Evolutionary conservation across 2,888 invertebrate species (phyloP).

Genomic region (Nycteola revayana): DNA sequence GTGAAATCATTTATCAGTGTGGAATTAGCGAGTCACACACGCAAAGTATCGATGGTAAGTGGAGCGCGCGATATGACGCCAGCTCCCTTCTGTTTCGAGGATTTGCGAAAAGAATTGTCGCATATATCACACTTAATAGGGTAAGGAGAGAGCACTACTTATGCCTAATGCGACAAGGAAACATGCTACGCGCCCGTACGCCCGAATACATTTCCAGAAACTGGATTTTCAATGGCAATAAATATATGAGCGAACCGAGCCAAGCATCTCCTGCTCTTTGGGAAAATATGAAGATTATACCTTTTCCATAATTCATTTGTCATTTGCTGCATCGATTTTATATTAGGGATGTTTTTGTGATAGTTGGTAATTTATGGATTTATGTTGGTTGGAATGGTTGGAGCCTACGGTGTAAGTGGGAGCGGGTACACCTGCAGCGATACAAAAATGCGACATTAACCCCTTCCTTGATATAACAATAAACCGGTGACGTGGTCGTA

Average conservation of each 20-base stretch:
- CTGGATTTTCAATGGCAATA: slow-evolving; percentile 73
- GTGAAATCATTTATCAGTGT: slow-evolving; percentile 68
- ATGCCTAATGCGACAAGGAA: slow-evolving; percentile 81
- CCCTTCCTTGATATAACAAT: slow-evolving; percentile 68
- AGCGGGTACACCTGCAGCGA: slow-evolving; percentile 41
- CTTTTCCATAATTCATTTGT: slow-evolving; percentile 39
- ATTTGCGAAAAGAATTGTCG: slow-evolving; percentile 78
- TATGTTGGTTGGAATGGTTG: slow-evolving; percentile 11
- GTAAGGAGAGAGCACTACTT: slow-evolving; percentile 80
- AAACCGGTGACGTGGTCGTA: slow-evolving; percentile 65
- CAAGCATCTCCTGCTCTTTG: slow-evolving; percentile 35
- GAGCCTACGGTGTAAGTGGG: slow-evolving; percentile 16
- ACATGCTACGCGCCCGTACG: slow-evolving; percentile 69
- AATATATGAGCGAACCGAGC: slow-evolving; percentile 56
- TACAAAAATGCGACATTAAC: slow-evolving; percentile 66
- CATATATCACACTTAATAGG: slow-evolving; percentile 81
- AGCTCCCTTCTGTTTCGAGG: slow-evolving; percentile 71
- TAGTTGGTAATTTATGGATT: slow-evolving; percentile 21
- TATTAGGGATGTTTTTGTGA: slow-evolving; percentile 28
- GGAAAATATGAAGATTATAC: slow-evolving; percentile 46
- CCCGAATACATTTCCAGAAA: slow-evolving; percentile 65
- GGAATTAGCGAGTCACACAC: slow-evolving; percentile 69
- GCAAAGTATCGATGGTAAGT: slow-evolving; percentile 58
- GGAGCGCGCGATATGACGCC: slow-evolving; percentile 67
- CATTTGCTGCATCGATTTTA: slow-evolving; percentile 31